A percentile compares a stretch with the other conserved stretches of the same genome.
Evolutionary conservation across 1,140 invertebrate genomes (phyloP).

Genomic region (Drosophila burlai): DNA sequence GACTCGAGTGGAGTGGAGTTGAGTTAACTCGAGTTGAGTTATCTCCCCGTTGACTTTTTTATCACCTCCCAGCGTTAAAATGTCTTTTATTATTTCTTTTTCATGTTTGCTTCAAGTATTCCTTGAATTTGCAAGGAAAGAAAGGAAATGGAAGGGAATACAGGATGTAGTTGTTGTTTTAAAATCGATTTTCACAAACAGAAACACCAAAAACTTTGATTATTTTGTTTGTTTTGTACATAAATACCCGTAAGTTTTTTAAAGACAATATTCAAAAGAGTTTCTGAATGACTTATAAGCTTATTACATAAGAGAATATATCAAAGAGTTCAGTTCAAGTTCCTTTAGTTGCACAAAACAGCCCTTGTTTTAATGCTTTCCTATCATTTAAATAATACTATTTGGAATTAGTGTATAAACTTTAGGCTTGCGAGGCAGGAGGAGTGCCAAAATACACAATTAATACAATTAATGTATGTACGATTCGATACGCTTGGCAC

Average conservation of each 20-base stretch:
- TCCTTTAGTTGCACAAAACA: not conserved
- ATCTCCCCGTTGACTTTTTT: conserved; percentile 16
- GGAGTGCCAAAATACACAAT: not conserved
- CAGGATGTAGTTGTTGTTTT: not conserved
- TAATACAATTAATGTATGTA: not conserved
- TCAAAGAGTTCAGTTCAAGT: not conserved
- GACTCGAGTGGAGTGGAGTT: conserved; percentile 53
- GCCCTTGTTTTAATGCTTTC: not conserved
- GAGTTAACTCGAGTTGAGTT: conserved; percentile 44
- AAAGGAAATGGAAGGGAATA: not conserved
- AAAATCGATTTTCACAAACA: no score
- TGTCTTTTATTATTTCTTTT: not conserved
- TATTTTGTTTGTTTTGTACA: not conserved
- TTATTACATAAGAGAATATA: not conserved
- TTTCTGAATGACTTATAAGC: not conserved
- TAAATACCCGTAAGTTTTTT: not conserved
- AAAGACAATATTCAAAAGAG: not conserved
- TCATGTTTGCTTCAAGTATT: conserved; percentile 13
- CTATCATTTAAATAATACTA: not conserved
- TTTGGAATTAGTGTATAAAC: not conserved
- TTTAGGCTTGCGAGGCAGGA: not conserved
- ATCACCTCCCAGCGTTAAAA: not conserved
- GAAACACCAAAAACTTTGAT: no score
- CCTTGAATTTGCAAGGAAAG: not conserved
- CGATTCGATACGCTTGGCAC: conserved; percentile 10